These are phyloP conservation scores for Lophura nycthemera DNA, from an alignment of 2,113 vertebrate genomes.

Conservation along the genomic window DNA sequence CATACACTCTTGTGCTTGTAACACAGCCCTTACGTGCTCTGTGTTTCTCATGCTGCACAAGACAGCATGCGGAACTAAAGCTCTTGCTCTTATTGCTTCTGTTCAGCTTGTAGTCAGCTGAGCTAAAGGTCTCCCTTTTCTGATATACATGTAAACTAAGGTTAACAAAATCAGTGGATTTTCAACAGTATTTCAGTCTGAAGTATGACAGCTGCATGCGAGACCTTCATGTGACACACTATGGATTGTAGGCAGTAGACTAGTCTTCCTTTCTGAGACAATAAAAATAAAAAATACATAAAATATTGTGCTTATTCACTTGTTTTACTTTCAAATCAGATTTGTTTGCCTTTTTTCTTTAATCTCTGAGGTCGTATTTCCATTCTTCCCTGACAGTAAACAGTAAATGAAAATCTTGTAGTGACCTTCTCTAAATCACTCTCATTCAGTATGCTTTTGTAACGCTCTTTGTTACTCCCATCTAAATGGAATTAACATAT, in stretches of 20 bases:
- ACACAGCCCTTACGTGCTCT: fast-evolving
- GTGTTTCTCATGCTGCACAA: neutral
- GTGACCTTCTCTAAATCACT: neutral
- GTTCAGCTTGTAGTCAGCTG: neutral
- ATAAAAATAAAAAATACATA: neutral
- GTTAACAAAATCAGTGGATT: neutral
- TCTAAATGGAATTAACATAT: neutral
- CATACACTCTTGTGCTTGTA: neutral
- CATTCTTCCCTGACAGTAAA: neutral
- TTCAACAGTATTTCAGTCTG: neutral
- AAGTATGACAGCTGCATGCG: neutral
- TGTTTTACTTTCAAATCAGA: neutral
- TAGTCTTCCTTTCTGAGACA: neutral
- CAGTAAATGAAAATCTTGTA: neutral
- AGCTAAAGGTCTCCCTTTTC: neutral
- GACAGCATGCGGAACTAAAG: neutral
- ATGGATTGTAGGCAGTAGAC: neutral
- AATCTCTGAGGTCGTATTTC: neutral
- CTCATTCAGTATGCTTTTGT: neutral
- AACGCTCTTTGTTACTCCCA: neutral
- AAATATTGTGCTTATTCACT: neutral
- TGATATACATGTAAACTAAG: neutral
- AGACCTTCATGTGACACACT: neutral
- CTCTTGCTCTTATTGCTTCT: neutral
- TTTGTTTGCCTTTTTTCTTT: neutral